Conservation (phyloP, 2,113 vertebrate species). For the Pangasianodon gigas region DNA sequence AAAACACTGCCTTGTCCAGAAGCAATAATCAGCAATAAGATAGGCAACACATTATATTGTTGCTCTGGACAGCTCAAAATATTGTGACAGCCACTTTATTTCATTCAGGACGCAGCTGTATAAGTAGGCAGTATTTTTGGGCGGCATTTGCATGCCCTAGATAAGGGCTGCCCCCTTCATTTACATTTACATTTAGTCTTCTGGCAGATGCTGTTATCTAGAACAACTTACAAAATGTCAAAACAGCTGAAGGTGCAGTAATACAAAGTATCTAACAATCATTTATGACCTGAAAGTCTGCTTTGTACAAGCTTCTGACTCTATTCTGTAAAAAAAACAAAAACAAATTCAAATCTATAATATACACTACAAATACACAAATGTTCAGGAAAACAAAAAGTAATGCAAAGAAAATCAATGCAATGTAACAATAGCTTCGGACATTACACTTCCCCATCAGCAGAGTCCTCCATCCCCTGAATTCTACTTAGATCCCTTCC, state of each 20-base stretch:
- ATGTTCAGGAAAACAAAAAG: not conserved
- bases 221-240: not conserved
- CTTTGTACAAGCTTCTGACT: not conserved
- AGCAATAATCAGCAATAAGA: not conserved
- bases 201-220: not conserved
- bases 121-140: not conserved
- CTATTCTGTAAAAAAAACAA: not conserved
- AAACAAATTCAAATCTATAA: not conserved
- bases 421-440: not conserved
- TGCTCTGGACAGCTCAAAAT: not conserved
- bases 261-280: not conserved
- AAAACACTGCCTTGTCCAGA: not conserved
- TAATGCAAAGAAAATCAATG: not conserved
- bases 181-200: not conserved
- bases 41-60: not conserved
- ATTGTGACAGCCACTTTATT: not conserved
- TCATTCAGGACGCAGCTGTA: conserved; percentile 4
- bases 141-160: conserved; percentile 8
- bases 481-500: not conserved
- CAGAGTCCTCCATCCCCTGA: not conserved
- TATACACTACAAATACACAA: not conserved
- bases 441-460: not conserved
- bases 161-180: conserved; percentile 1
- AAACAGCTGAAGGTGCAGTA: not conserved
- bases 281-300: not conserved